Conservation (phyloP, 2,113 vertebrate genomes). For the Pseudorasbora parva region DNA sequence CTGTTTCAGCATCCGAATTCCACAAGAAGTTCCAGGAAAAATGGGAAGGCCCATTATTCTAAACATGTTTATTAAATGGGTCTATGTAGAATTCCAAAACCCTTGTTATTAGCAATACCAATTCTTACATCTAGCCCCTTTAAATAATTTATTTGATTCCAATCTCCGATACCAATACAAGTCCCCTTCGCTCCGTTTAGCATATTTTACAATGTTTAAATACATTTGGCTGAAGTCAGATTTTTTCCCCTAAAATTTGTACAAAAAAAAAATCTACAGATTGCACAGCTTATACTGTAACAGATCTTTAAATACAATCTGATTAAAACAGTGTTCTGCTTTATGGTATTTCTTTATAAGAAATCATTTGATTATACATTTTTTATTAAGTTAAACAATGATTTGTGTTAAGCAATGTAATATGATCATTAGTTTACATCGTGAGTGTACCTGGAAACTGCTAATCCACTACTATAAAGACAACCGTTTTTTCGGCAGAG, state of each 20-base stretch:
- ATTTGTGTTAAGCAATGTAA: neutral
- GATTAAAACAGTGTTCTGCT: conserved; percentile 1
- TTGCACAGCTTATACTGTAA: no score
- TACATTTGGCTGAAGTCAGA: neutral
- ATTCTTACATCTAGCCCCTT: no score
- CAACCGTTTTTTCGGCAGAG: neutral
- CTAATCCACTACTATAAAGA: neutral
- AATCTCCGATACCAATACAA: neutral
- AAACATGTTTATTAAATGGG: neutral
- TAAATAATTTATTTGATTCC: neutral
- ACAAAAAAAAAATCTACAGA: no score
- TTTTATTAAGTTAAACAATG: neutral
- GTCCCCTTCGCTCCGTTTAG: neutral
- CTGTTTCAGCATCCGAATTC: neutral
- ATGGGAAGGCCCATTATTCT: neutral
- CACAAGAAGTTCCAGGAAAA: neutral
- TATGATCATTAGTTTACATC: neutral
- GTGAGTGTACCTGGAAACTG: neutral
- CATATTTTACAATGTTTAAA: neutral
- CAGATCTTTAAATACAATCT: neutral
- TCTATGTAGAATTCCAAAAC: no score
- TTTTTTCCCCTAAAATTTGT: neutral
- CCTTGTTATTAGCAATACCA: no score
- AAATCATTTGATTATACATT: neutral
- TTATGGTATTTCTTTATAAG: neutral